Percentiles rank a stretch among this genome's conserved stretches.
phyloP scores from a whole-genome alignment of 2,113 vertebrate genomes.

The Plecotus auritus region DNA sequence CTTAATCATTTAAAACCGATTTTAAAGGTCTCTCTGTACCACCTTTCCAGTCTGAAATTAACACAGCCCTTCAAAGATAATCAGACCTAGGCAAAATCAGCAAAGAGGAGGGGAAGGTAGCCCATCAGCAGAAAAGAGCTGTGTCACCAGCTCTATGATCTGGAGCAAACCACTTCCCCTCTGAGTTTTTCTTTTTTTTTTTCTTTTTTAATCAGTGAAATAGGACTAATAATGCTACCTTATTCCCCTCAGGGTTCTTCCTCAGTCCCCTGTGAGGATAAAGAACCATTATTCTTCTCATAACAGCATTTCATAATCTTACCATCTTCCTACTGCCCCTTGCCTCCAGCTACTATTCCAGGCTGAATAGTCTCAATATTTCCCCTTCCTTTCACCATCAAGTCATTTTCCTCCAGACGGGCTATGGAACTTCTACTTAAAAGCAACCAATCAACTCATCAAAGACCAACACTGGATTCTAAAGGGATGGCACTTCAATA shows the following conservation, averaged over 20 bases:
- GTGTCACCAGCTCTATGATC: background rate
- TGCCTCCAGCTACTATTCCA: background rate
- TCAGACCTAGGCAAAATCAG: background rate
- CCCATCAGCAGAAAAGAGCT: background rate
- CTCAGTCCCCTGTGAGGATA: background rate
- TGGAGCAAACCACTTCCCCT: background rate
- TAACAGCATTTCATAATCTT: no score
- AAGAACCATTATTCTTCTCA: background rate
- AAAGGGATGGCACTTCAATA: background rate
- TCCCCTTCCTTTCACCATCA: background rate
- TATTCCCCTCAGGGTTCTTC: background rate
- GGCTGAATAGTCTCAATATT: background rate
- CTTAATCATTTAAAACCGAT: background rate
- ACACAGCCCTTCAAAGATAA: background rate
- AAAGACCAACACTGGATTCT: background rate
- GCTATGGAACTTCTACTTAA: background rate
- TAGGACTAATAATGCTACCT: background rate
- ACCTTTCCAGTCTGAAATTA: background rate
- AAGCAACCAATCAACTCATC: background rate
- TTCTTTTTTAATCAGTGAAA: background rate
- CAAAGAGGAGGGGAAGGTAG: background rate
- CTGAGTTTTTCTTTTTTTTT: background rate
- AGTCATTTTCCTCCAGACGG: background rate
- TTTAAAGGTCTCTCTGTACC: background rate
- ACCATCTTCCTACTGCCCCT: background rate